Percentiles rank a stretch among this genome's conserved stretches.
phyloP scores from a whole-genome alignment of 2,888 invertebrate species.

The Idaea dimidiata region DNA sequence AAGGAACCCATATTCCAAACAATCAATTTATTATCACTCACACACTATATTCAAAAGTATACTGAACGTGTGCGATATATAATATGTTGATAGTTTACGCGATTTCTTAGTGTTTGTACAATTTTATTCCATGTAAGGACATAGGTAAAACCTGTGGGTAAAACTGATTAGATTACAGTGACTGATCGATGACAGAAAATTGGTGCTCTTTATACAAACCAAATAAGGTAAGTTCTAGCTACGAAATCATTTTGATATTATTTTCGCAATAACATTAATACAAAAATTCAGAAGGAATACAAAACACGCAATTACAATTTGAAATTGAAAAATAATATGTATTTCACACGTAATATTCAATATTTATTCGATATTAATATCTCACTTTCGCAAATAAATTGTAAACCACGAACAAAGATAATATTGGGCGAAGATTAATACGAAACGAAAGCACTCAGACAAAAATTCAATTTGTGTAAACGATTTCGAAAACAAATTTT shows the following conservation, averaged over 20 bases:
- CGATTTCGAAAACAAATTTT: constrained; percentile 50
- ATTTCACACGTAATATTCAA: background rate
- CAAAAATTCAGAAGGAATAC: background rate
- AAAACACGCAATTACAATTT: background rate
- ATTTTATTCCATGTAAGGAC: too few species aligned
- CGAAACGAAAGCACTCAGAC: constrained; percentile 17
- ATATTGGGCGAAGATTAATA: constrained; percentile 32
- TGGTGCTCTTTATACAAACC: too few species aligned
- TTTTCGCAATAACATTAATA: background rate
- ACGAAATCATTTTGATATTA: background rate
- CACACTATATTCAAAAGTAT: too few species aligned
- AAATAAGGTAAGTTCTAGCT: background rate
- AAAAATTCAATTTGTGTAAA: constrained; percentile 35
- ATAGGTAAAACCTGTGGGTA: too few species aligned
- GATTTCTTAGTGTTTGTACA: too few species aligned
- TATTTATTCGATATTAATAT: constrained; percentile 9
- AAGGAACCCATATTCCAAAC: too few species aligned
- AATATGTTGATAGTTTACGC: too few species aligned
- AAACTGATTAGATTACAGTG: too few species aligned
- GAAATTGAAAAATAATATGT: background rate
- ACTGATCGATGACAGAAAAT: too few species aligned
- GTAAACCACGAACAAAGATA: constrained; percentile 6
- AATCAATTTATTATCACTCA: too few species aligned
- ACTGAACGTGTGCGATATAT: too few species aligned
- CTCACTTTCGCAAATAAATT: constrained; percentile 3